These are phyloP conservation scores for Drosophila hamatofila DNA, from an alignment of 2,888 invertebrate species.

Conservation along the genomic window DNA sequence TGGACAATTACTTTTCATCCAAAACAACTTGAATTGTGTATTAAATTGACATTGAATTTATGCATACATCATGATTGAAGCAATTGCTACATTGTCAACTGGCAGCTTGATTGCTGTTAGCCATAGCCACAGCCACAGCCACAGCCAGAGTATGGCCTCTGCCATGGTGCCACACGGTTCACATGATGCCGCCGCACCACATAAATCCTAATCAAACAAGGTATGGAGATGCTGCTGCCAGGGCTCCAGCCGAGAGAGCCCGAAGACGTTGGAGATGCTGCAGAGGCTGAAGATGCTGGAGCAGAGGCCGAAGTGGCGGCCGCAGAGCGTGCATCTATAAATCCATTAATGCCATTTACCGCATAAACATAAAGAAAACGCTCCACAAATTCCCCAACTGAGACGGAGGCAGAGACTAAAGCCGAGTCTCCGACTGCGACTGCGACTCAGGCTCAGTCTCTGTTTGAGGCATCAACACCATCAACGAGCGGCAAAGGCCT, in stretches of 20 bases:
- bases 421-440: background rate
- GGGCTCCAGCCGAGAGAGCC: conserved; percentile 1
- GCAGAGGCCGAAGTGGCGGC: conserved; percentile 20
- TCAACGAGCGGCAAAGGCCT: conserved; percentile 16
- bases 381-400: conserved; percentile 36
- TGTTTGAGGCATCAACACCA: conserved; percentile 35
- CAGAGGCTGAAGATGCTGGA: too few relatives aligned
- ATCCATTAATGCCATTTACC: conserved; percentile 80
- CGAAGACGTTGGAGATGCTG: too few relatives aligned
- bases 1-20: background rate
- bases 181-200: conserved; percentile 51
- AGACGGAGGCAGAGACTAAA: background rate
- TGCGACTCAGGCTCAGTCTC: background rate
- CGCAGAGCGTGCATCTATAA: conserved; percentile 68
- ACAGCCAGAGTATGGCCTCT: background rate
- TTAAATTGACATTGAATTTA: background rate
- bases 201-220: conserved; percentile 79
- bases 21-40: background rate
- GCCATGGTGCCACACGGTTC: conserved; percentile 27
- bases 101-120: conserved; percentile 5
- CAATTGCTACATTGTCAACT: conserved; percentile 10
- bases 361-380: conserved; percentile 77
- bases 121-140: too few relatives aligned
- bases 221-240: conserved; percentile 4
- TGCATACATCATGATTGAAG: conserved; percentile 55